A percentile compares a stretch with the other conserved stretches of the same genome.
phyloP scores from a whole-genome alignment of 2,797 vertebrate species.

The Botia kubotai region DNA sequence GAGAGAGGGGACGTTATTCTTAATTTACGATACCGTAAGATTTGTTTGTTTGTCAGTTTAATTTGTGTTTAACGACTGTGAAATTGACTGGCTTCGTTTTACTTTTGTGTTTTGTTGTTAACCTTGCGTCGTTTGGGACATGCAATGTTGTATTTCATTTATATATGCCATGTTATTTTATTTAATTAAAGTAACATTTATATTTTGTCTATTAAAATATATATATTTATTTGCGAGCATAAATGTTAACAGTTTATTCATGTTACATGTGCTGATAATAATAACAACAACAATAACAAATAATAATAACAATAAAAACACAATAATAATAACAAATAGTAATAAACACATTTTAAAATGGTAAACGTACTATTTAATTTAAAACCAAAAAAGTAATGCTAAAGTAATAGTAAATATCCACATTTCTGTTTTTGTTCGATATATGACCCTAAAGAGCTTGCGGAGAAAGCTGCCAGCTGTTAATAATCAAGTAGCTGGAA shows the following conservation, averaged over 20 bases:
- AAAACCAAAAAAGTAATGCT: background rate
- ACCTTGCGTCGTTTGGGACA: background rate
- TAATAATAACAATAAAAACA: too few species aligned
- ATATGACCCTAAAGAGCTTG: conserved; percentile 41
- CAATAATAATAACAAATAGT: background rate
- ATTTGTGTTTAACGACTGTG: background rate
- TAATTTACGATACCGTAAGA: background rate
- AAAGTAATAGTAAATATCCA: background rate
- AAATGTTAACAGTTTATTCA: background rate
- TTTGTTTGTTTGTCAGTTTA: background rate
- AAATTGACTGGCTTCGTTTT: background rate
- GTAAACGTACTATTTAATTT: background rate
- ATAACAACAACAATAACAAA: too few species aligned
- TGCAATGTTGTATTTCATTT: background rate
- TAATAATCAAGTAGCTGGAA: conserved; percentile 62
- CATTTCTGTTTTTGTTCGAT: background rate
- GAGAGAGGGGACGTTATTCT: background rate
- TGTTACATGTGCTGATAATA: background rate
- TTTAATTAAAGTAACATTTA: background rate
- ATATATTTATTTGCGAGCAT: background rate
- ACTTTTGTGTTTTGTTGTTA: background rate
- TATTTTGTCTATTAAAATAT: background rate
- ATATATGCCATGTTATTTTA: background rate
- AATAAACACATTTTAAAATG: background rate
- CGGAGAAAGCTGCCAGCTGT: conserved; percentile 57